These are phyloP conservation scores for Columbina picui DNA, from an alignment of 2,113 vertebrate species.

Conservation along the genomic window DNA sequence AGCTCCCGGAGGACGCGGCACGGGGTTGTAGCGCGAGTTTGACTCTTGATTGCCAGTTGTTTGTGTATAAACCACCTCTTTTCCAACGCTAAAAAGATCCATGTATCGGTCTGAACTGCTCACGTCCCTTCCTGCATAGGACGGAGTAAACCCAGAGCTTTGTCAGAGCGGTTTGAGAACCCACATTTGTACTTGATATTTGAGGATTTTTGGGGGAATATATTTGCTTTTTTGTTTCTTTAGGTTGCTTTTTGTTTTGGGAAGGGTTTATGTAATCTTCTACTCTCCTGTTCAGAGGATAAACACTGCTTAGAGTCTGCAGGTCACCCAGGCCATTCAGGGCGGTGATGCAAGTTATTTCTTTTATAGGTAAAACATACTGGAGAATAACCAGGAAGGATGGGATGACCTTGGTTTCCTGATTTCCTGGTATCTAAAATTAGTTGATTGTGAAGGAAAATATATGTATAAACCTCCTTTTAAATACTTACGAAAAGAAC, in stretches of 20 bases:
- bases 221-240: background rate
- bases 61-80: background rate
- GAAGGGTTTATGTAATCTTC: background rate
- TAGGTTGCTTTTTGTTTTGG: background rate
- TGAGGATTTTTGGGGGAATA: background rate
- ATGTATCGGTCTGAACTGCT: background rate
- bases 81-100: background rate
- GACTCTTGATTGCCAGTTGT: background rate
- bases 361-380: background rate
- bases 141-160: background rate
- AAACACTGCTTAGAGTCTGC: background rate
- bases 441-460: slow-evolving; percentile 3
- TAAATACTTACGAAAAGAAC: background rate
- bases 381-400: background rate
- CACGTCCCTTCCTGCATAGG: background rate
- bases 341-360: background rate
- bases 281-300: background rate
- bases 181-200: background rate
- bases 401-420: background rate
- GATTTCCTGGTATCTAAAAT: background rate
- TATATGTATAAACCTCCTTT: slow-evolving; percentile 35
- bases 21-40: background rate
- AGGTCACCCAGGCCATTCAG: background rate
- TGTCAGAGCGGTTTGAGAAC: background rate
- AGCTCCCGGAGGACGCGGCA: background rate